A percentile compares a stretch with the other conserved stretches of the same genome.
phyloP scores from a whole-genome alignment of 1,140 invertebrate species.

The Sarcophaga bullata region DNA sequence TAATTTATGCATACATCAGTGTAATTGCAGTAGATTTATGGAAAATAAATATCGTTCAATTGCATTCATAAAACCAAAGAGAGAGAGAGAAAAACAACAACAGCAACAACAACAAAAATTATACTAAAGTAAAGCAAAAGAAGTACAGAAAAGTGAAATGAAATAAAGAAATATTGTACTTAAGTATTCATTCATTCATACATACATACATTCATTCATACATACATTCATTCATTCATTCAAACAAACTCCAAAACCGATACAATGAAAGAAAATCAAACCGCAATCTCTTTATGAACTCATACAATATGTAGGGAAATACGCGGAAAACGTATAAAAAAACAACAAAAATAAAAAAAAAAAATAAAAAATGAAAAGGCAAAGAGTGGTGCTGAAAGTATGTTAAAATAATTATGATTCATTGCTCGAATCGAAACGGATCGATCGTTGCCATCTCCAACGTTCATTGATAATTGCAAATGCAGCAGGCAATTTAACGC shows the following conservation, averaged over 20 bases:
- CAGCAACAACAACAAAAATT: too few species aligned
- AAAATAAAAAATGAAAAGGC: neutral
- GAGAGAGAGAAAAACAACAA: neutral
- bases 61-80: conserved; percentile 4
- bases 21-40: conserved; percentile 22
- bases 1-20: conserved; percentile 26
- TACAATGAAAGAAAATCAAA: neutral
- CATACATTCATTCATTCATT: neutral
- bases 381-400: neutral
- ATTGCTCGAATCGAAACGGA: neutral
- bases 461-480: conserved; percentile 4
- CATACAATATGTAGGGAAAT: too few species aligned
- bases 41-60: neutral
- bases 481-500: neutral
- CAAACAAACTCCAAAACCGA: too few species aligned
- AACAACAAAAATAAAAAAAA: neutral
- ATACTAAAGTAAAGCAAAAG: too few species aligned
- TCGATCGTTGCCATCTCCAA: neutral
- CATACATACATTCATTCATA: too few species aligned
- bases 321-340: too few species aligned
- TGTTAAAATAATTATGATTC: conserved; percentile 39
- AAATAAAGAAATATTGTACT: too few species aligned
- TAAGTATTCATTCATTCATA: too few species aligned
- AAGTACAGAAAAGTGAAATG: too few species aligned
- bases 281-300: neutral